Percentiles rank a stretch among this genome's conserved stretches.
These are phyloP conservation scores for Poecilia picta DNA, from an alignment of 2,797 vertebrate species.

Conservation along the genomic window DNA sequence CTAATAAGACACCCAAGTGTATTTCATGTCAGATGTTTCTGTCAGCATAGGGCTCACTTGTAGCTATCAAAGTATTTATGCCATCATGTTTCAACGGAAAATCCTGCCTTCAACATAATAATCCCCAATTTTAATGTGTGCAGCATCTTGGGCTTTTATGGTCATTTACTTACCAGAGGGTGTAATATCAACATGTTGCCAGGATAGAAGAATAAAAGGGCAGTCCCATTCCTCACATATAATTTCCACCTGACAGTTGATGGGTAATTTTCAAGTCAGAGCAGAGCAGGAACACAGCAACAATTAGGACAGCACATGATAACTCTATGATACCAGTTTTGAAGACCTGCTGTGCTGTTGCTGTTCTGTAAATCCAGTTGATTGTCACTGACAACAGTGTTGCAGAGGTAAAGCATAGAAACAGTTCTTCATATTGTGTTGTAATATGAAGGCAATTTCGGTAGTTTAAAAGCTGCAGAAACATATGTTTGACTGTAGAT, in stretches of 20 bases:
- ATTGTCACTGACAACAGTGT: slow-evolving; percentile 36
- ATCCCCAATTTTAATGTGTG: slow-evolving; percentile 62
- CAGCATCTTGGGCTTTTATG: slow-evolving; percentile 36
- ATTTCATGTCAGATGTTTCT: slow-evolving; percentile 67
- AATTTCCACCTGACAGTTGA: slow-evolving; percentile 73
- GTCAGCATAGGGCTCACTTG: slow-evolving; percentile 44
- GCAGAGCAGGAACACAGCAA: slow-evolving; percentile 58
- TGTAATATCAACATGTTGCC: slow-evolving; percentile 64
- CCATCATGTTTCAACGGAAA: slow-evolving; percentile 67
- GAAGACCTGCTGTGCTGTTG: slow-evolving; percentile 58
- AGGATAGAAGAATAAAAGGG: slow-evolving; percentile 48
- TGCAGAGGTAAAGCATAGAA: slow-evolving; percentile 13
- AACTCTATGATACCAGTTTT: slow-evolving; percentile 31
- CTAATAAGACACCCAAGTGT: slow-evolving; percentile 62
- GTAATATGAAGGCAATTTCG: slow-evolving; percentile 3
- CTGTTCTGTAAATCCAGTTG: slow-evolving; percentile 50
- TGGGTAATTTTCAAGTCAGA: slow-evolving; percentile 71
- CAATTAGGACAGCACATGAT: slow-evolving; percentile 57
- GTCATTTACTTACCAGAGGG: slow-evolving; percentile 64
- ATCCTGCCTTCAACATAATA: slow-evolving; percentile 60
- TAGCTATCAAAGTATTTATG: slow-evolving; percentile 74
- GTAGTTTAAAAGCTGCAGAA: neutral
- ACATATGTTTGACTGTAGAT: no score
- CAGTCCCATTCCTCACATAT: slow-evolving; percentile 52
- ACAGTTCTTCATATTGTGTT: neutral